Evolutionary conservation across 35 echinoderm and acorn worm species (phyloP).

Genomic region (Stichopus chloronotus): DNA sequence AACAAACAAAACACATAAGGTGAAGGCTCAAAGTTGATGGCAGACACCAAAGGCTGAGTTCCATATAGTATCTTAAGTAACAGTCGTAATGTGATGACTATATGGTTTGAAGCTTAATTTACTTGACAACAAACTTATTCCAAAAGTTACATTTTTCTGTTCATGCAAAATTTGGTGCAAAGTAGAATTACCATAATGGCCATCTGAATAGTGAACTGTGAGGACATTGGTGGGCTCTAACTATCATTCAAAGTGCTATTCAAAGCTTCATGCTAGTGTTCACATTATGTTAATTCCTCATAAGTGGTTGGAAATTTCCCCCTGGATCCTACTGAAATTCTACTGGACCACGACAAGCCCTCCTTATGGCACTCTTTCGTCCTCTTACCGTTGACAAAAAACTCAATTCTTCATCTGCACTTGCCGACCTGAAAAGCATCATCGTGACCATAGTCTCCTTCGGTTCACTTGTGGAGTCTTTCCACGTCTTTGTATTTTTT

Average conservation of each 20-base stretch:
- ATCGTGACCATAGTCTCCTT: too few relatives aligned
- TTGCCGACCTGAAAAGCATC: too few relatives aligned
- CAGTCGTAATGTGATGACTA: neutral
- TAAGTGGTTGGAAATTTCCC: neutral
- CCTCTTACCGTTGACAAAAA: neutral
- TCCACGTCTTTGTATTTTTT: too few relatives aligned
- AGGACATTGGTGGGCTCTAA: neutral
- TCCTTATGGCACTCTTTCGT: neutral
- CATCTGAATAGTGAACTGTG: conserved; percentile 6
- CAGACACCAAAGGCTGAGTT: neutral
- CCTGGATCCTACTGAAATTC: neutral
- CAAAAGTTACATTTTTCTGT: neutral
- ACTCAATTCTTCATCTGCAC: neutral
- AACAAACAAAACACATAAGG: too few relatives aligned
- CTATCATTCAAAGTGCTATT: neutral
- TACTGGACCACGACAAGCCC: neutral
- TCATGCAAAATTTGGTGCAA: conserved; percentile 12
- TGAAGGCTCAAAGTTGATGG: neutral
- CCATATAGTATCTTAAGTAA: neutral
- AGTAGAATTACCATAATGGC: neutral
- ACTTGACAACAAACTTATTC: neutral
- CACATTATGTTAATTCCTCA: neutral
- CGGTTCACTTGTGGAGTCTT: too few relatives aligned
- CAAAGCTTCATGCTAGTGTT: conserved; percentile 14
- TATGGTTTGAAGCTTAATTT: neutral